Evolutionary conservation across 2,888 invertebrate genomes (phyloP).

Genomic region (Noctua pronuba): DNA sequence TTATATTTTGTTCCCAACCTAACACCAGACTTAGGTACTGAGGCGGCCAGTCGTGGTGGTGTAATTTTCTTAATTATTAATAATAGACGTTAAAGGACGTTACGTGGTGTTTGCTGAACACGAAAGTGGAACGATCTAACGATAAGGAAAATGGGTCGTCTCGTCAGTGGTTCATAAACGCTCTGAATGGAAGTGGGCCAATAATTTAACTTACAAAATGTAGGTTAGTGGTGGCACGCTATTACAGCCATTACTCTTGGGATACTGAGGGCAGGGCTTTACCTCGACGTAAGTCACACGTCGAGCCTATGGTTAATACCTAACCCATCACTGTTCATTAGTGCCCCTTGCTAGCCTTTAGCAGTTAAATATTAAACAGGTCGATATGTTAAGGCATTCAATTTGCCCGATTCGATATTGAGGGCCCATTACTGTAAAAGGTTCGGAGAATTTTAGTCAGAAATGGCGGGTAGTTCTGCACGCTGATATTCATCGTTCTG

Average conservation of each 20-base stretch:
- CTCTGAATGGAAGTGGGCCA: slow-evolving; percentile 82
- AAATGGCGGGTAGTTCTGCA: not conserved
- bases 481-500: not conserved
- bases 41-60: not conserved
- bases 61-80: slow-evolving; percentile 54
- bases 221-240: slow-evolving; percentile 87
- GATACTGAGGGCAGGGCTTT: slow-evolving; percentile 43
- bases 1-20: slow-evolving; percentile 1
- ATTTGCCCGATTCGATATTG: slow-evolving; percentile 37
- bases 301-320: slow-evolving; percentile 30
- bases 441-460: not conserved
- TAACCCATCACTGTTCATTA: slow-evolving; percentile 50
- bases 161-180: slow-evolving; percentile 76
- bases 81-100: slow-evolving; percentile 70
- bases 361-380: slow-evolving; percentile 55
- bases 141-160: slow-evolving; percentile 88
- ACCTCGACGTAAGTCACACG: slow-evolving; percentile 21
- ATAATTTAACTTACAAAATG: slow-evolving; percentile 84
- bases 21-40: slow-evolving; percentile 7
- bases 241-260: slow-evolving; percentile 73
- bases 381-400: slow-evolving; percentile 36
- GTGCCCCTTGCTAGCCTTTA: slow-evolving; percentile 28
- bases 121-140: slow-evolving; percentile 85
- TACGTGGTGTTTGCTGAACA: slow-evolving; percentile 72
- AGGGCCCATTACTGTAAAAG: not conserved